Base-by-base conservation (phyloP, 2,113 vertebrate genomes). In the Triplophysa tibetana region DNA sequence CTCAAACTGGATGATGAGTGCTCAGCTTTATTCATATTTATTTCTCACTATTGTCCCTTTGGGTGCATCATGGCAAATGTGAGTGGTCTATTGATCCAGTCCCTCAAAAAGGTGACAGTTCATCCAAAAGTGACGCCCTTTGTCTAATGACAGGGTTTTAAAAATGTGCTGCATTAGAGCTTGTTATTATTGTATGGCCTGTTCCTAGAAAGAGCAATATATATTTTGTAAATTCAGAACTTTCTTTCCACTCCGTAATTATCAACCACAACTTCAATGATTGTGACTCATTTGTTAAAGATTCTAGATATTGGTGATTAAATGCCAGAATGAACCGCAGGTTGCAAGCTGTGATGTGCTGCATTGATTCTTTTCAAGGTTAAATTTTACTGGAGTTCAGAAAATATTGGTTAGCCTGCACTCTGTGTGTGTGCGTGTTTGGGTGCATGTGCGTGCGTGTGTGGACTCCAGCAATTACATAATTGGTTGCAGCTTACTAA, bases 141-240 rank as follows among this genome's bases (percentile, higher is more conserved):
- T 86, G 81, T 61, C 72, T 89, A 86, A 89, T 88, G 73, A 82
- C 80, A 82, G 69, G 50, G 67, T 85, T 64, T 70, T 58, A 75
- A 54, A 79, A 70, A 81, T 45, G 45, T 67, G 78, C 10, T 24
- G 72, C 79, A 84, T 87, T 80, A 81, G 72, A 52, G 43, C 72
- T 79, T 54, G 75, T 70, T 85, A 83, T 87, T 89, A 87, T 87
- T 69, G 80, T 78, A 86, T 58, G 65, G 73, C 61, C 70, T 61
- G 76, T 70, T 83, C 82, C 73, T 85, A 60, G 68, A 82, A 85
- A 48, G 6, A 70, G 81, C 26, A 78, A 80, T 60, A 63, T 66
- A 86, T 88, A 74, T 82, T n/a, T 86, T 67, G 38, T 87, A 62
- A 83, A 83, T 70, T 64, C 48, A 11, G 68, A 83, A 16, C 73